Evolutionary conservation across 2,797 vertebrate species (phyloP).

Genomic region (Chanos chanos): DNA sequence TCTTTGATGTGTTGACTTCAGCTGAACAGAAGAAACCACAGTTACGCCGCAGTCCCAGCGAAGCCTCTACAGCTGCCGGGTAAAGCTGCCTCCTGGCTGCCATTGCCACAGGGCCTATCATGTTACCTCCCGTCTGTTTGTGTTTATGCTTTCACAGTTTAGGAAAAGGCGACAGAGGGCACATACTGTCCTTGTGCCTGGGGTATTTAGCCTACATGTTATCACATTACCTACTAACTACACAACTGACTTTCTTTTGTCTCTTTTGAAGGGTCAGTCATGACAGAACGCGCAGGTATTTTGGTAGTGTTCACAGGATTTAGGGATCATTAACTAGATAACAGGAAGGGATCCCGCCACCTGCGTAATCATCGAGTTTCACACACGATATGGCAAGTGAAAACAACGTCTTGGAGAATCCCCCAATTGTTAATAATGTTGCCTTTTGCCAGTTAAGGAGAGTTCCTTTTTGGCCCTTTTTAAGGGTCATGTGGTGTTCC

Average conservation of each 20-base stretch:
- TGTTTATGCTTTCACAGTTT: slow-evolving; percentile 33
- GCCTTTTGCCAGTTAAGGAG: no score
- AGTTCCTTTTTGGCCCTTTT: no score
- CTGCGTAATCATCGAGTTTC: no score
- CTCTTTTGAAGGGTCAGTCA: neutral
- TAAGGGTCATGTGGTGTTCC: no score
- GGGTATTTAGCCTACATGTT: slow-evolving; percentile 22
- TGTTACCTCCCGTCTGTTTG: slow-evolving; percentile 40
- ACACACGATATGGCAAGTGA: no score
- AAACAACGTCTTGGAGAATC: no score
- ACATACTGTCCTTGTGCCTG: slow-evolving; percentile 48
- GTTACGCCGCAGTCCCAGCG: no score
- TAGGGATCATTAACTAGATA: neutral
- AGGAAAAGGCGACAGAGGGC: slow-evolving; percentile 12
- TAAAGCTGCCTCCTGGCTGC: slow-evolving; percentile 16
- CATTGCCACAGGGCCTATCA: slow-evolving; percentile 18
- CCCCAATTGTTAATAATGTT: no score
- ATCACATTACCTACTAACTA: neutral
- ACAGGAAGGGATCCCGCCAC: neutral
- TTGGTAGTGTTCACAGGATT: neutral
- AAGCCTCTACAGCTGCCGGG: no score
- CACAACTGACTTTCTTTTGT: neutral
- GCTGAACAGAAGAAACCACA: no score
- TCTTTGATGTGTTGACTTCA: no score
- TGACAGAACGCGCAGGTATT: neutral